phyloP scores from a whole-genome alignment of 2,113 vertebrate genomes.

The Cyanistes caeruleus region DNA sequence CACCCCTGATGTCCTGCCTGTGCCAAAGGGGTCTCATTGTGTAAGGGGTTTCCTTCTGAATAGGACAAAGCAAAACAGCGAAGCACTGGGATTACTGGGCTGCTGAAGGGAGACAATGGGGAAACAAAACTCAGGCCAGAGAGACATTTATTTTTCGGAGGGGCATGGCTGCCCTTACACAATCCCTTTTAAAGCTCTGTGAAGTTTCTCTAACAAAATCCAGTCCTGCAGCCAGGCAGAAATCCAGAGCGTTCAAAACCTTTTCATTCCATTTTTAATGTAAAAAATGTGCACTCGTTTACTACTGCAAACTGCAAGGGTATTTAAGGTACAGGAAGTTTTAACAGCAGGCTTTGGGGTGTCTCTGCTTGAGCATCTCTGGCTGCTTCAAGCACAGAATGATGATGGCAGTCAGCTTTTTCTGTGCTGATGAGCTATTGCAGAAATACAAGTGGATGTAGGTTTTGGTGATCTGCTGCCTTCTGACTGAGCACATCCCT shows the following conservation, averaged over 20 bases:
- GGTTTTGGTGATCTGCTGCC: background rate
- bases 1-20: slow-evolving; percentile 16
- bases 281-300: background rate
- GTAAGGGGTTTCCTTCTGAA: slow-evolving; percentile 59
- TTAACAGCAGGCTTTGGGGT: background rate
- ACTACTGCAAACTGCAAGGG: background rate
- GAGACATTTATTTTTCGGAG: slow-evolving; percentile 22
- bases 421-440: background rate
- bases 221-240: slow-evolving; percentile 44
- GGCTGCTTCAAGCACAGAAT: background rate
- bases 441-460: background rate
- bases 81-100: slow-evolving; percentile 53
- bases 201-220: slow-evolving; percentile 44
- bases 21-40: slow-evolving; percentile 61
- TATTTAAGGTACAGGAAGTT: background rate
- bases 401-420: background rate
- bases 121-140: slow-evolving; percentile 28
- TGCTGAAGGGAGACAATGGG: slow-evolving; percentile 59
- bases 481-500: background rate
- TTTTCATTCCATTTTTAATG: slow-evolving; percentile 32
- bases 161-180: slow-evolving; percentile 43
- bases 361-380: background rate
- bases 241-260: background rate
- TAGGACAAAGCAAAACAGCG: slow-evolving; percentile 48
- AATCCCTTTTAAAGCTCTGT: slow-evolving; percentile 36